These are phyloP conservation scores for Drosophila atroscutellata DNA, from an alignment of 2,888 invertebrate genomes.

Conservation along the genomic window DNA sequence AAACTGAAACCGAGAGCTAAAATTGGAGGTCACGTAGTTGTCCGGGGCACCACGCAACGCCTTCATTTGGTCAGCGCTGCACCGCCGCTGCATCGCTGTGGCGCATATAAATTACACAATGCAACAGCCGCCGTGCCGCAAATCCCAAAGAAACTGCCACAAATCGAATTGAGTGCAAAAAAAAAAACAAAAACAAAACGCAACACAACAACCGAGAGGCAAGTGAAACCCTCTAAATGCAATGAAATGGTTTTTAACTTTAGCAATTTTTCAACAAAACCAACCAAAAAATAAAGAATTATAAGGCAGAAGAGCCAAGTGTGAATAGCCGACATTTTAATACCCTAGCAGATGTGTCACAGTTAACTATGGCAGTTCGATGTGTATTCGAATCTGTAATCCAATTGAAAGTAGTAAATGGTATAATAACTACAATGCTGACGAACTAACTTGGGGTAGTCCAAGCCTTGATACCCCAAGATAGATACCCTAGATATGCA, in stretches of 20 bases:
- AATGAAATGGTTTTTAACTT: slow-evolving; percentile 79
- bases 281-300: slow-evolving; percentile 15
- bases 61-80: slow-evolving; percentile 59
- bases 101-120: slow-evolving; percentile 77
- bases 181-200: neutral
- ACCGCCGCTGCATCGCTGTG: slow-evolving; percentile 17
- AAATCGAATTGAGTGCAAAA: slow-evolving; percentile 66
- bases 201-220: slow-evolving; percentile 25
- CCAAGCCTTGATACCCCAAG: fast-evolving
- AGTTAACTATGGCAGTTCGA: neutral
- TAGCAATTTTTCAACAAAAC: slow-evolving; percentile 69
- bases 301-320: neutral
- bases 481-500: neutral
- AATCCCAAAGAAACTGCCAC: slow-evolving; percentile 31
- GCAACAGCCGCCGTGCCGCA: slow-evolving; percentile 36
- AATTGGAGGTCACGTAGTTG: slow-evolving; percentile 79
- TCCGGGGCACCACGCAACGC: slow-evolving; percentile 61
- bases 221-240: slow-evolving; percentile 79
- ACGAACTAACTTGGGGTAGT: neutral
- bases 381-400: neutral
- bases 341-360: neutral
- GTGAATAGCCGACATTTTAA: neutral
- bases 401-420: neutral
- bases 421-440: neutral
- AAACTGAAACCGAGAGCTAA: slow-evolving; percentile 65